Base-by-base conservation (phyloP, 2,888 invertebrate species). In the Sepioteuthis lessoniana region DNA sequence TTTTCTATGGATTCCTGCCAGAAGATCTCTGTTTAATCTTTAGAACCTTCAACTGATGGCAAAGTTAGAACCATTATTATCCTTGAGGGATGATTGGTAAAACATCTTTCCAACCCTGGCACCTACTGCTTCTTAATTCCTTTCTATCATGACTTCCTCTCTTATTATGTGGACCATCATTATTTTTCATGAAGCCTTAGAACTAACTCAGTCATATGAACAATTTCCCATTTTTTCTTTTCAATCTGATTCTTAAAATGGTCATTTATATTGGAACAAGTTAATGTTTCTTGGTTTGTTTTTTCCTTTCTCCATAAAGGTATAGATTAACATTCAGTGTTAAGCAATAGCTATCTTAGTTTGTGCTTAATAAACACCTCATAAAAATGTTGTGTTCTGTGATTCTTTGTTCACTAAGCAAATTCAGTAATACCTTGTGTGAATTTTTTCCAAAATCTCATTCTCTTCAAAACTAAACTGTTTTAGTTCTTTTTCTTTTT, bases 1-100 rank as follows among this genome's bases (percentile, higher is more conserved):
- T 76, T 76, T 76, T 76, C 76, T 76, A 76, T 76, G n/a, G 76
- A n/a, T 76, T 76, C 76, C 35, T n/a, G n/a, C 76, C n/a, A 76
- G n/a, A 76, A 16, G 76, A 76, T 35, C 16, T n/a, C 76, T 76
- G n/a, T 76, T n/a, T 76, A 76, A 76, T 31, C 76, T 76, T 60
- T 76, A n/a, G 76, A n/a, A n/a, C 76, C n/a, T 76, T 76, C 76
- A n/a, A 31, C 76, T 76, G 76, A 76, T 76, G 76, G 76, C n/a
- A 76, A 35, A 76, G 35, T n/a, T 76, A 5, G n/a, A 76, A n/a
- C 16, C n/a, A n/a, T 76, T 76, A 76, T 76, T 76, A 13, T 76
- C n/a, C 76, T 76, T 76, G n/a, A 76, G 35, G n/a, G 35, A n/a
- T 76, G 76, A 76, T 76, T 76, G n/a, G 16, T 76, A 76, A 76